phyloP scores from a whole-genome alignment of 2,888 invertebrate genomes.

The Matsumyia berberina region DNA sequence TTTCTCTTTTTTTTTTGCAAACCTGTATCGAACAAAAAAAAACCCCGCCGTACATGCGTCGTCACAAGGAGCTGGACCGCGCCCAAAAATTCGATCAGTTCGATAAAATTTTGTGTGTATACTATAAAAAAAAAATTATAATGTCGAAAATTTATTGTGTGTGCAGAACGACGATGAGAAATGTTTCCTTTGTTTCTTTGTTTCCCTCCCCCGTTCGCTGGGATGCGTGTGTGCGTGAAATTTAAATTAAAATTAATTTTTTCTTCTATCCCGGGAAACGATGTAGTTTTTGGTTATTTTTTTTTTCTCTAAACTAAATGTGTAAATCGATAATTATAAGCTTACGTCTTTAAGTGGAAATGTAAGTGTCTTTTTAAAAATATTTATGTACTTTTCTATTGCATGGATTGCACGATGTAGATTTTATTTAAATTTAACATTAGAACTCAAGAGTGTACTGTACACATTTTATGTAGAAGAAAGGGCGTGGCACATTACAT shows the following conservation, averaged over 20 bases:
- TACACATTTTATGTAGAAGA: conserved; percentile 7
- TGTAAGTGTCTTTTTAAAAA: conserved; percentile 63
- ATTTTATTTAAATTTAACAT: neutral
- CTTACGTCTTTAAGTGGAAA: conserved; percentile 54
- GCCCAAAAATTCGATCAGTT: conserved; percentile 77
- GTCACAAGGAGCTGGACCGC: conserved; percentile 72
- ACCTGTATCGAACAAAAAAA: conserved; percentile 14
- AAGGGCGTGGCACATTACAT: conserved; percentile 58
- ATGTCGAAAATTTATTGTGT: conserved; percentile 64
- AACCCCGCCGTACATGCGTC: conserved; percentile 71
- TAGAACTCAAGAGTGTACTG: neutral
- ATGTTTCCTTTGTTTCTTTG: conserved; percentile 49
- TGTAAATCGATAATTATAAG: conserved; percentile 30
- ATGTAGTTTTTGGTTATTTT: conserved; percentile 2
- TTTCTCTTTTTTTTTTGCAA: conserved; percentile 17
- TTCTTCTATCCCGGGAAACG: conserved; percentile 25
- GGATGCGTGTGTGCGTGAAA: conserved; percentile 68
- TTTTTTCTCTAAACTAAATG: conserved; percentile 1
- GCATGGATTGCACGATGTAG: neutral
- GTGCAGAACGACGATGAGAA: conserved; percentile 55
- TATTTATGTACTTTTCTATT: conserved; percentile 9
- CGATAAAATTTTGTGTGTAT: conserved; percentile 76
- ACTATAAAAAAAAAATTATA: conserved; percentile 50
- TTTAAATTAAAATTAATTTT: conserved; percentile 33
- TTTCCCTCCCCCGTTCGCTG: conserved; percentile 40